Conservation (phyloP, 1,140 invertebrate species). For the Drosophila repleta region DNA sequence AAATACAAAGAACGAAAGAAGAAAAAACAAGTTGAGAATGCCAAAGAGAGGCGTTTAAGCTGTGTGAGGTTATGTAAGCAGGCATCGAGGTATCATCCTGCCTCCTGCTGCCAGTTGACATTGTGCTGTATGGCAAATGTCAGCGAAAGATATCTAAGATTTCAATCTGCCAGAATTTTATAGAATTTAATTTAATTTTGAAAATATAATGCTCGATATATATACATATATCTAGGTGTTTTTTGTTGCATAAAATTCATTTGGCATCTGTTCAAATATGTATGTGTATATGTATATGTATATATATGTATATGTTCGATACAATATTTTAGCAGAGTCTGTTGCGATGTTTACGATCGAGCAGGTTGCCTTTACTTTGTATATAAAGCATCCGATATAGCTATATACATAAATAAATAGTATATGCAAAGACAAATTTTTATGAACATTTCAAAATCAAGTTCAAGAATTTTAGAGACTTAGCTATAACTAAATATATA, state of each 20-base stretch:
- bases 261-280: slow-evolving; percentile 77
- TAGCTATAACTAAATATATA: neutral
- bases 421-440: slow-evolving; percentile 22
- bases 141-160: slow-evolving; percentile 25
- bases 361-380: slow-evolving; percentile 35
- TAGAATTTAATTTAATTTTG: slow-evolving; percentile 26
- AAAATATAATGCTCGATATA: slow-evolving; percentile 25
- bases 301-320: slow-evolving; percentile 58
- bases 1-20: slow-evolving; percentile 39
- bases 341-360: slow-evolving; percentile 40
- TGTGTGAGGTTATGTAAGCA: slow-evolving; percentile 32
- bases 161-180: slow-evolving; percentile 4
- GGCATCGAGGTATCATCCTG: neutral
- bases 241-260: slow-evolving; percentile 70
- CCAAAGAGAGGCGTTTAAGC: neutral
- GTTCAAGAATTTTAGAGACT: slow-evolving; percentile 65
- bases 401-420: slow-evolving; percentile 37
- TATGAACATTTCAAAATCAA: slow-evolving; percentile 65
- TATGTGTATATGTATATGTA: slow-evolving; percentile 27
- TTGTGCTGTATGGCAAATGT: slow-evolving; percentile 34
- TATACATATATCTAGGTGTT: slow-evolving; percentile 38
- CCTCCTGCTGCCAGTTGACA: slow-evolving; percentile 30
- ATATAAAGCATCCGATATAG: slow-evolving; percentile 1
- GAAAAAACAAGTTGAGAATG: neutral
- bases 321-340: slow-evolving; percentile 45